phyloP scores from a whole-genome alignment of 1,140 invertebrate genomes.

The Saxidomus purpurata region DNA sequence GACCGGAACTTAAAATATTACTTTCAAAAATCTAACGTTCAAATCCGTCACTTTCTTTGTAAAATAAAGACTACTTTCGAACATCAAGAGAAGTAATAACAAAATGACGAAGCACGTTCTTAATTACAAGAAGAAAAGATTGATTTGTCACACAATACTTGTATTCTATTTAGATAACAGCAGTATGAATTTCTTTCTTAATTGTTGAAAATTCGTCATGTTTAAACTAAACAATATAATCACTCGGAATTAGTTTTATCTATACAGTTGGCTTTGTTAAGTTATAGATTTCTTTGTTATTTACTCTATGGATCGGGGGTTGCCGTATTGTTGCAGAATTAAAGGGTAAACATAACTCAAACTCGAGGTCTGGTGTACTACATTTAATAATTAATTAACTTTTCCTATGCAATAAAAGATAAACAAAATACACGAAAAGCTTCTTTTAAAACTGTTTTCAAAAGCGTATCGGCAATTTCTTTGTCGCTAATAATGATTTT shows the following conservation, averaged over 20 bases:
- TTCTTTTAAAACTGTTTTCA: too few species aligned
- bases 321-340: neutral
- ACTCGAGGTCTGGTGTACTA: neutral
- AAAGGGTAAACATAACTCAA: neutral
- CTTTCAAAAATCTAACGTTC: too few species aligned
- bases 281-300: constrained; percentile 9
- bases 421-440: neutral
- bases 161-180: too few species aligned
- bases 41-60: too few species aligned
- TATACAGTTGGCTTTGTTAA: neutral
- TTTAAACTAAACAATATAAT: constrained; percentile 11
- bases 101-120: too few species aligned
- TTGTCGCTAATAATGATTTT: too few species aligned
- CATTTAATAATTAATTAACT: neutral
- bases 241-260: neutral
- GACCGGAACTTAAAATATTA: too few species aligned
- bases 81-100: too few species aligned
- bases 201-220: neutral
- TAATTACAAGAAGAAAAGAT: too few species aligned
- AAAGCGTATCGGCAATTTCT: too few species aligned
- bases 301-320: neutral
- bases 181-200: neutral
- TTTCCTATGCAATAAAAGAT: neutral
- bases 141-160: too few species aligned
- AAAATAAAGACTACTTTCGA: too few species aligned